Base-by-base conservation (phyloP, 1,140 invertebrate species). In the Oedothorax gibbosus region DNA sequence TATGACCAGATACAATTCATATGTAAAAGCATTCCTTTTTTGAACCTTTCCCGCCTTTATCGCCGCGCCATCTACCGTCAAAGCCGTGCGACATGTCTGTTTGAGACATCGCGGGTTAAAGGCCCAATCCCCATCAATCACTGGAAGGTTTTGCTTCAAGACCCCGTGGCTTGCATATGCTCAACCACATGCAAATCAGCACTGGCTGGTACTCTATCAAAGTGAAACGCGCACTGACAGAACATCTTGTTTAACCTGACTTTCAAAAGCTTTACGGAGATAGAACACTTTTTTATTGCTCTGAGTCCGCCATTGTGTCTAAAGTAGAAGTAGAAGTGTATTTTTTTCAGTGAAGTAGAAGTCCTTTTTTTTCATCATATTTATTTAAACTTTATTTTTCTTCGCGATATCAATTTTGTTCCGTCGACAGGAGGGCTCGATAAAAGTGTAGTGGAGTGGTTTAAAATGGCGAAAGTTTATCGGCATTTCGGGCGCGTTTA, bases 401-500 rank as follows among this genome's bases (percentile, higher is more conserved):
- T 73, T 82, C 80, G 69, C 80, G 68, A 82, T 82, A 82, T 82
- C 80, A 82, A 82, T 82, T 82, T 82, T 82, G 73, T 82, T 82
- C 80, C 80, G 80, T 51, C 80, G 80, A 82, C 80, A 82, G 80
- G 80, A 82, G 60, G 18, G 69, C 80, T 82, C 80, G 80, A 82
- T 82, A 82, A 82, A 82, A 82, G 80, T 82, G 80, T 73, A 82
- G 69, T 73, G 80, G 73, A 82, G 80, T 82, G 80, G 80, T 82
- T 82, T 82, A 82, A 82, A 82, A 82, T 82, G 80, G 80, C 80
- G 80, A 82, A 82, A 82, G 80, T 82, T 82, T 82, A 82, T 82
- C 80, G 80, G 80, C 69, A 73, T 82, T 82, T 82, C 73, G 73
- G 69, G 69, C 80, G 80, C 80, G 80, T 82, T 82, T 82, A 82